phyloP scores from a whole-genome alignment of 2,797 vertebrate genomes.

The Myoxocephalus aenaeus region DNA sequence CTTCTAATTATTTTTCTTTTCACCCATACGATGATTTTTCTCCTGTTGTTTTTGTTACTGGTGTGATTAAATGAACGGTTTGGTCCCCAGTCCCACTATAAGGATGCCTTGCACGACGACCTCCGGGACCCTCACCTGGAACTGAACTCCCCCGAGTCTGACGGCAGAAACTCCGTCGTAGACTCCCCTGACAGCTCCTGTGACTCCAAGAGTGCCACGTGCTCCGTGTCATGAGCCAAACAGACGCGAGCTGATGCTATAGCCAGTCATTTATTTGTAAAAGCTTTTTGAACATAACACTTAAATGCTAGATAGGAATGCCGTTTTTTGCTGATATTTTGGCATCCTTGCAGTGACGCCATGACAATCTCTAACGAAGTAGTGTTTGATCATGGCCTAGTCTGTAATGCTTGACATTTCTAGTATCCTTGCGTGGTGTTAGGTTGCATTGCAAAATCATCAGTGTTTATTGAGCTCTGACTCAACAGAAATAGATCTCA shows the following conservation, averaged over 20 bases:
- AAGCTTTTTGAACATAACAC: constrained; percentile 3
- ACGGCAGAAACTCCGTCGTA: constrained; percentile 72
- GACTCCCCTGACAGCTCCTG: constrained; percentile 72
- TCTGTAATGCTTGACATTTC: constrained; percentile 23
- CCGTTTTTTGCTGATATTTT: constrained; percentile 19
- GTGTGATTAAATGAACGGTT: not conserved
- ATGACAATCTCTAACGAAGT: not conserved
- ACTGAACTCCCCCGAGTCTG: constrained; percentile 66
- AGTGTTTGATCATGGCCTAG: constrained; percentile 28
- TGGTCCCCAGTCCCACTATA: constrained; percentile 75
- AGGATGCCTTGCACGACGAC: constrained; percentile 73
- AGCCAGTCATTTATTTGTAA: not conserved
- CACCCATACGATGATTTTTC: not conserved
- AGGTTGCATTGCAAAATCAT: not conserved
- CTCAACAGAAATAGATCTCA: constrained; percentile 13
- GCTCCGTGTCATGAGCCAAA: constrained; percentile 69
- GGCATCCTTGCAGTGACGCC: constrained; percentile 11
- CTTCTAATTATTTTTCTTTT: not conserved
- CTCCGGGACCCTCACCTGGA: constrained; percentile 73
- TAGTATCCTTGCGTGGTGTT: constrained; percentile 20
- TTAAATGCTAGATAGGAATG: constrained; percentile 22
- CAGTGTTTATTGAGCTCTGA: constrained; percentile 7
- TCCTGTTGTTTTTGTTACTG: not conserved
- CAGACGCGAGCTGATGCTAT: not conserved
- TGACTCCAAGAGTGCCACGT: constrained; percentile 82